Percentiles rank a stretch among this genome's conserved stretches.
Evolutionary conservation across 2,113 vertebrate species (phyloP).

Genomic region (Cardinalis cardinalis): DNA sequence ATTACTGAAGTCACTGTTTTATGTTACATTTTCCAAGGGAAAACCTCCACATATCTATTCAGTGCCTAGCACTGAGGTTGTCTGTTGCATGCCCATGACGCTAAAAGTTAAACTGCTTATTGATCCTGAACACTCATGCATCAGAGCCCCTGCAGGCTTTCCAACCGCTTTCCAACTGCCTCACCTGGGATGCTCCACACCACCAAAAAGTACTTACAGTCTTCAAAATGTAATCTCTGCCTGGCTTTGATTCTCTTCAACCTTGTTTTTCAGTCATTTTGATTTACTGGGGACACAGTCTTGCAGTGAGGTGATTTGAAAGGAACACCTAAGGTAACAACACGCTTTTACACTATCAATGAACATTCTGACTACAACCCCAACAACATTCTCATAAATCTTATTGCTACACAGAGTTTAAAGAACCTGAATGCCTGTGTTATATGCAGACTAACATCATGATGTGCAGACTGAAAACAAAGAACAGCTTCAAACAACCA

Average conservation of each 20-base stretch:
- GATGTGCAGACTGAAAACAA: constrained; percentile 37
- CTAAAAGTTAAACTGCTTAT: not conserved
- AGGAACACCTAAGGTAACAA: not conserved
- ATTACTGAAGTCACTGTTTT: not conserved
- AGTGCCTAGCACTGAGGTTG: not conserved
- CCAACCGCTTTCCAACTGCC: not conserved
- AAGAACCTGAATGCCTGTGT: constrained; percentile 3
- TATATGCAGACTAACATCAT: constrained; percentile 1
- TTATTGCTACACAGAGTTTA: not conserved
- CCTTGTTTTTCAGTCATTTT: not conserved
- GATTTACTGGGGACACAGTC: not conserved
- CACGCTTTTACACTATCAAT: not conserved
- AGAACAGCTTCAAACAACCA: constrained; percentile 35
- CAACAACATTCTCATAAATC: constrained; percentile 11
- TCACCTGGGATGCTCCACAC: not conserved
- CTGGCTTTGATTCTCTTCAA: not conserved
- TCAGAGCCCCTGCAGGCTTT: not conserved
- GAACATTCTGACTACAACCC: not conserved
- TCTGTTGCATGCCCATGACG: not conserved
- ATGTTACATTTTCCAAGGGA: not conserved
- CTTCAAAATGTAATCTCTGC: not conserved
- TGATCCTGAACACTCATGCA: not conserved
- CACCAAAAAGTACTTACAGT: not conserved
- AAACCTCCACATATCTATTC: not conserved
- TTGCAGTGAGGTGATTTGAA: not conserved